A percentile compares a stretch with the other conserved stretches of the same genome.
Evolutionary conservation across 2,113 vertebrate genomes (phyloP).

Genomic region (Poicephalus gulielmi): DNA sequence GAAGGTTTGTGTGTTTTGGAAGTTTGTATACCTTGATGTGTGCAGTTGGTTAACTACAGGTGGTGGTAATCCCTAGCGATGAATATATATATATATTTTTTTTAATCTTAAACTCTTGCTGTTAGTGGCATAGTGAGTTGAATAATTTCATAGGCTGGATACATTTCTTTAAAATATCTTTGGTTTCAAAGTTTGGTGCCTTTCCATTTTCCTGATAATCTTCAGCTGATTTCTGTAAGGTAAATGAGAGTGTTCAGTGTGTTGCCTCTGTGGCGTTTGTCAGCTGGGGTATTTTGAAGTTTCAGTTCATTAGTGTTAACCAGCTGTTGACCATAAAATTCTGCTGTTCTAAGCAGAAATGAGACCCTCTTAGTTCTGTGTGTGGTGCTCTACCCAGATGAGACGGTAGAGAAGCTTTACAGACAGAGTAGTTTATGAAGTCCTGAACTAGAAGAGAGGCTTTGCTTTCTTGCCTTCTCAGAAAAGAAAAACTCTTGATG

Average conservation of each 20-base stretch:
- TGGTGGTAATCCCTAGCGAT: background rate
- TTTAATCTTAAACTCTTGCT: background rate
- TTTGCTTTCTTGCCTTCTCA: background rate
- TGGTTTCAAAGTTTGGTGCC: background rate
- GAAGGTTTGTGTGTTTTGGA: background rate
- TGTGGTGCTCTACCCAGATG: background rate
- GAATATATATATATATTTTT: background rate
- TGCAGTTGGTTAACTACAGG: background rate
- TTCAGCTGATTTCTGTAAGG: background rate
- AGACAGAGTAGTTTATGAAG: background rate
- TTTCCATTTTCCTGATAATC: background rate
- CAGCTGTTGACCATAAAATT: background rate
- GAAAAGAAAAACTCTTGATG: background rate
- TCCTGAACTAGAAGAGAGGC: background rate
- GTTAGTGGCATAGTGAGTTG: background rate
- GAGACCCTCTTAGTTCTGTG: background rate
- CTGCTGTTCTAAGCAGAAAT: background rate
- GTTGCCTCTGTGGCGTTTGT: fast-evolving
- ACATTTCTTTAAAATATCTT: background rate
- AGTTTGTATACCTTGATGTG: background rate
- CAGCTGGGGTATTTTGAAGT: background rate
- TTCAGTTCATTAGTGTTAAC: background rate
- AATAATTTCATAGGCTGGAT: background rate
- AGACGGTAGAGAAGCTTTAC: background rate
- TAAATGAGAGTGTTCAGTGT: background rate